Base-by-base conservation (phyloP, 2,888 invertebrate genomes). In the Nemapogon koenigi region DNA sequence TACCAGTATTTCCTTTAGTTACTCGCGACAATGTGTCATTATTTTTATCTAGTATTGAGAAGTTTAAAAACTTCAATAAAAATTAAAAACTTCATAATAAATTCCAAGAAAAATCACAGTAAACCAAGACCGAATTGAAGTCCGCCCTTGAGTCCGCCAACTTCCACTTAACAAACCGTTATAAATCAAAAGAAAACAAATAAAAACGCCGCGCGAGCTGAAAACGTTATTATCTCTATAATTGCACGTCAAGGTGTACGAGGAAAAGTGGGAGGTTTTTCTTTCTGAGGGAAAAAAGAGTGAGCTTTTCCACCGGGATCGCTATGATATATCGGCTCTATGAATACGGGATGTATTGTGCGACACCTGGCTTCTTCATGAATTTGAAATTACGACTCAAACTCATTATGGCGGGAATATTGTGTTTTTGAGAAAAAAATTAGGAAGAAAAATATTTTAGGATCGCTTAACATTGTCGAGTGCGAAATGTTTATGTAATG, bases 201-300 rank as follows among this genome's bases (percentile, higher is more conserved):
- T 75, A 76, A 75, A 72, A 75, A 62, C 62, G 64, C 57, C 52
- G 55, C 62, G 53, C 60, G 67, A 70, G 70, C 66, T 71, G 75
- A 72, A 72, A 75, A 70, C 67, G 70, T 76, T 78, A 76, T 78
- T 78, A 78, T 76, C 75, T 75, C 72, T 78, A 71, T 78, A 78
- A 78, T 78, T 78, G 78, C 72, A 76, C 71, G 76, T 78, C 78
- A 76, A 65, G 22, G 33, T 65, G 56, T 35, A 43, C 60, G 62
- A 62, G 62, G 61, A 62, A 62, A 57, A 57, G 55, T 53, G 51
- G 53, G 51, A 53, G 52, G 52, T 58, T 54, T 54, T 53, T 59
- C 58, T 61, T 55, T 52, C 52, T 58, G 52, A n/a, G n/a, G n/a
- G n/a, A 33, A 33, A 33, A 33, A 33, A 2, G 13, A n/a, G 45